A percentile compares a stretch with the other conserved stretches of the same genome.
Evolutionary conservation across 2,888 invertebrate genomes (phyloP).

Genomic region (Frankliniella intonsa): DNA sequence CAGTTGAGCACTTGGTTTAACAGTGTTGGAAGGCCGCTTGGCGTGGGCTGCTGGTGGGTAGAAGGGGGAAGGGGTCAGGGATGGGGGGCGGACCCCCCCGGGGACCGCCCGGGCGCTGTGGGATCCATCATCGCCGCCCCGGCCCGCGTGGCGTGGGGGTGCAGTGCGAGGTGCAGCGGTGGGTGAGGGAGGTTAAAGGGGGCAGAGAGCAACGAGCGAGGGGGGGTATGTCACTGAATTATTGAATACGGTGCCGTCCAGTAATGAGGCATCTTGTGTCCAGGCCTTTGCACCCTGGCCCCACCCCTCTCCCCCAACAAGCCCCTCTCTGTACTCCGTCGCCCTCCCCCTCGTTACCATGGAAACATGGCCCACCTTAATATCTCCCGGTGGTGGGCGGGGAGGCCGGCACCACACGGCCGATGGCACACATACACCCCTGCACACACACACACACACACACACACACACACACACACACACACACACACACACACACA

Average conservation of each 20-base stretch:
- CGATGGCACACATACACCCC: too few species aligned
- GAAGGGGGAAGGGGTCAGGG: background rate
- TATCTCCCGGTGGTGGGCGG: background rate
- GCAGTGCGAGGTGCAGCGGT: background rate
- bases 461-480: too few species aligned
- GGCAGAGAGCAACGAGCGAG: background rate
- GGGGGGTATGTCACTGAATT: background rate
- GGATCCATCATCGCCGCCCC: background rate
- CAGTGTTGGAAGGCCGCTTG: too few species aligned
- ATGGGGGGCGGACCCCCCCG: background rate
- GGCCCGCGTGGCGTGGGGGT: background rate
- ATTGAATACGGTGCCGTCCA: slow-evolving; percentile 4
- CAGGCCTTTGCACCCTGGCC: background rate
- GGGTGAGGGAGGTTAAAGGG: too few species aligned
- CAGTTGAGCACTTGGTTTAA: too few species aligned
- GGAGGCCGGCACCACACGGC: too few species aligned
- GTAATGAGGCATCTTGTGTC: slow-evolving; percentile 26
- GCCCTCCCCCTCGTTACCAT: background rate
- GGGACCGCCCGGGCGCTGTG: background rate
- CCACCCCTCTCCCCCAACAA: background rate
- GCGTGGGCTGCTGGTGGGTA: too few species aligned
- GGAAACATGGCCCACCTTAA: background rate
- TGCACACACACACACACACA: too few species aligned
- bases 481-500: too few species aligned
- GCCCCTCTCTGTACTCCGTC: background rate